These are phyloP conservation scores for Lithobius niger DNA, from an alignment of 1,140 invertebrate genomes.

Conservation along the genomic window DNA sequence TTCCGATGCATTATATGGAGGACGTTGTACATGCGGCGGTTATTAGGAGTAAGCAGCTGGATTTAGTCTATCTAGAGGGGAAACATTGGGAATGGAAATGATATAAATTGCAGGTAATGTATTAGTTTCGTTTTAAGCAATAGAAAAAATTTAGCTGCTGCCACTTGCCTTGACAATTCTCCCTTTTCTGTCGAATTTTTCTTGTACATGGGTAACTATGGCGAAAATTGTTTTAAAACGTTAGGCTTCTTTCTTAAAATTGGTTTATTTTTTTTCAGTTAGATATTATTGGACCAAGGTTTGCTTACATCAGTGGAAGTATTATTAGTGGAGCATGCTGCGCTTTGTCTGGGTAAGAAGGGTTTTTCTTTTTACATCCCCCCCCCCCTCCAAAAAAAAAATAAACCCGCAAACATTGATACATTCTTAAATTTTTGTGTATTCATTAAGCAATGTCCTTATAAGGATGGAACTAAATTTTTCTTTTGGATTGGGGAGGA, in stretches of 20 bases:
- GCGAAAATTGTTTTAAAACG: too few relatives aligned
- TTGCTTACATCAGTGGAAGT: slow-evolving; percentile 21
- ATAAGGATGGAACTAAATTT: neutral
- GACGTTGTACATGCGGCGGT: too few relatives aligned
- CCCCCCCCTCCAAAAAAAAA: neutral
- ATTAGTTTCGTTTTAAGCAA: too few relatives aligned
- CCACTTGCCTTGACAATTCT: too few relatives aligned
- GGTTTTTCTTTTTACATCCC: neutral
- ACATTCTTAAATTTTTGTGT: neutral
- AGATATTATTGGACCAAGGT: slow-evolving; percentile 21
- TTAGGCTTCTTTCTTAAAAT: neutral
- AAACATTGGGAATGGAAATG: too few relatives aligned
- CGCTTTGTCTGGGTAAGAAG: slow-evolving; percentile 18
- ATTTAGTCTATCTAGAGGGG: slow-evolving; percentile 5
- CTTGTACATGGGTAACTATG: too few relatives aligned
- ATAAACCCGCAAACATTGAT: too few relatives aligned
- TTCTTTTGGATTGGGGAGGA: neutral
- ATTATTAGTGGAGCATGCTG: slow-evolving; percentile 24
- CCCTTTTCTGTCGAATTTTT: neutral
- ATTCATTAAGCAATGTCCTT: neutral
- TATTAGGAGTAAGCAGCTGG: too few relatives aligned
- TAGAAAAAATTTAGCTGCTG: too few relatives aligned
- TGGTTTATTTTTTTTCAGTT: slow-evolving; percentile 14
- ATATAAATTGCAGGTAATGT: too few relatives aligned
- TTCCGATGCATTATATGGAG: too few relatives aligned